Evolutionary conservation across 2,888 invertebrate genomes (phyloP).

Genomic region (Mythimna pallens): DNA sequence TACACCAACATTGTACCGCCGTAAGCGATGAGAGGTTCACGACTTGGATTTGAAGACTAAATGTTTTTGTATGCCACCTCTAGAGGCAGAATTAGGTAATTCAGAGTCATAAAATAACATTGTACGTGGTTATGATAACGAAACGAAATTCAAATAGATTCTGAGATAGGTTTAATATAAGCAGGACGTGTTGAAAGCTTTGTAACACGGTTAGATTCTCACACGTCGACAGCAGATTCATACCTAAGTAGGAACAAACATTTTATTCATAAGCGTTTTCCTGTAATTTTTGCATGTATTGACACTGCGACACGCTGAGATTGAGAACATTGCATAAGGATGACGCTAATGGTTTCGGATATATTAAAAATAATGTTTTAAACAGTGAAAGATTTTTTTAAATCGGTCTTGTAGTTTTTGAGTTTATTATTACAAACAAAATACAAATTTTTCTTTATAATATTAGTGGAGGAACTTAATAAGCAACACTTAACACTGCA

Average conservation of each 20-base stretch:
- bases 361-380: too few species aligned
- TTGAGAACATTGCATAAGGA: too few species aligned
- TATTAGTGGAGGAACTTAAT: not conserved
- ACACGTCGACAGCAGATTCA: not conserved
- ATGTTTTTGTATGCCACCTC: not conserved
- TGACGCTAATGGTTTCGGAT: too few species aligned
- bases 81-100: not conserved
- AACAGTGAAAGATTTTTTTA: too few species aligned
- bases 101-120: slow-evolving; percentile 11
- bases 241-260: too few species aligned
- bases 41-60: slow-evolving; percentile 7
- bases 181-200: not conserved
- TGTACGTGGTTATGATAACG: not conserved
- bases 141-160: not conserved
- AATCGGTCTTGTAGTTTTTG: too few species aligned
- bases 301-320: too few species aligned
- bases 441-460: not conserved
- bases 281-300: too few species aligned
- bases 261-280: too few species aligned
- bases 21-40: slow-evolving; percentile 37
- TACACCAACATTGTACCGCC: slow-evolving; percentile 52
- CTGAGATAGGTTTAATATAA: not conserved
- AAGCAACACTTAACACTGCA: not conserved
- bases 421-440: too few species aligned
- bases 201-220: not conserved